Base-by-base conservation (phyloP, 1,140 invertebrate genomes). In the Cyclargus thomasi region DNA sequence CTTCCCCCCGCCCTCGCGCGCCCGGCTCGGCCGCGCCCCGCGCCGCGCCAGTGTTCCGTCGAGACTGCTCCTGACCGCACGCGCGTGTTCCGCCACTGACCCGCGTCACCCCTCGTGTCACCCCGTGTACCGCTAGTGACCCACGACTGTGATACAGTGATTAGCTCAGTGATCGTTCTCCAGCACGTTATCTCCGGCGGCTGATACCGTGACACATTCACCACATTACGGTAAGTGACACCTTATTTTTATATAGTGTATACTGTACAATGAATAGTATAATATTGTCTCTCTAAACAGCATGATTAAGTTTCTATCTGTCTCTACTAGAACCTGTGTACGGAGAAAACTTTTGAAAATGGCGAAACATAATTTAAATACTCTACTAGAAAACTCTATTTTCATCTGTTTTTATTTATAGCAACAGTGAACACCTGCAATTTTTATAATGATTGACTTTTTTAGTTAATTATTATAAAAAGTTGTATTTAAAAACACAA, bases 31-130 rank as follows among this genome's bases (percentile, higher is more conserved):
- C 53, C n/a, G 18, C 53, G 59, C 21, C 62, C n/a, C 53, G 16
- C 64, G 69, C 68, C 70, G 68, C 67, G 68, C 59, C 65, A 68
- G 66, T 67, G 23, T 53, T 65, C 66, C 64, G 68, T 64, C 73
- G 71, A 22, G 36, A 53, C 65, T 66, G 20, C 53, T 22, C 39
- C 55, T 14, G 57, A 62, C 66, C 11, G 39, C 39, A 47, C 39
- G 39, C 14, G 39, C 39, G 14, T 47, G 14, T 47, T 11, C 39
- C 39, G 64, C 67, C 64, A 68, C 69, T 64, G 36, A 23, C 59
- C 23, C 47, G 67, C 62, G 18, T 20, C 53, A 14, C 53, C 22
- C 7, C 47, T 59, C 17, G 20, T 22, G 53, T 63, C 55, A 57
- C 36, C 67, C 63, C 53, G 69, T 70, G 55, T 29, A 64, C 53